Base-by-base conservation (phyloP, 2,888 invertebrate genomes). In the Petrolisthes cinctipes region DNA sequence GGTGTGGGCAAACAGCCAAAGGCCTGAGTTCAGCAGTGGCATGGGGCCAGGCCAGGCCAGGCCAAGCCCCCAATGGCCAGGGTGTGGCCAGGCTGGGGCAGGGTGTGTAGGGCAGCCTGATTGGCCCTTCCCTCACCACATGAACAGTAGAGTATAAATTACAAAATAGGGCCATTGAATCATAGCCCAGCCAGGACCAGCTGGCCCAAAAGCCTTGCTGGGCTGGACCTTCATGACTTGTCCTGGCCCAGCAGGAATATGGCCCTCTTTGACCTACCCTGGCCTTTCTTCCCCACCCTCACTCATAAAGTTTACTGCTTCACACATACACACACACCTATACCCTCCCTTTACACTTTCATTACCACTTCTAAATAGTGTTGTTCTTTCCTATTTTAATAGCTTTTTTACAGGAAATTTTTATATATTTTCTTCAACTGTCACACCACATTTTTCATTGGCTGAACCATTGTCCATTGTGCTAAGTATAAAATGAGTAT, bases 401-500 rank as follows among this genome's bases (percentile, higher is more conserved):
- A 37, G 14, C 54, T 17, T 68, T 14, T 78, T 11, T 78, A 53
- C 54, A 7, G 51, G 20, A 54, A 78, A 78, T 37, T 14, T 37
- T 37, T 78, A n/a, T 71, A 71, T 14, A 6, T 71, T 61, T 61
- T 6, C 53, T 37, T 66, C 66, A 81, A 37, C 66, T 81, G 66
- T 81, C 66, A 81, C 81, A 56, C 56, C 79, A 81, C 20, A 20
- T 66, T 81, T 66, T 78, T 66, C 81, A 53, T 66, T 81, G 81
- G 51, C 71, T 71, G 71, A 71, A 71, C 71, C 20, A 71, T 83
- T 79, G 79, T 84, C 37, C 73, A 57, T 83, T 79, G 79, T 84
- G 87, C 87, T 84, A 88, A 88, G 87, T 88, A 88, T 81, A 88
- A 88, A 84, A 84, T 84, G 87, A 88, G 87, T 88, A 84, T 84